phyloP scores from a whole-genome alignment of 1,140 invertebrate genomes.

The Pseudomyrmex pallidus region DNA sequence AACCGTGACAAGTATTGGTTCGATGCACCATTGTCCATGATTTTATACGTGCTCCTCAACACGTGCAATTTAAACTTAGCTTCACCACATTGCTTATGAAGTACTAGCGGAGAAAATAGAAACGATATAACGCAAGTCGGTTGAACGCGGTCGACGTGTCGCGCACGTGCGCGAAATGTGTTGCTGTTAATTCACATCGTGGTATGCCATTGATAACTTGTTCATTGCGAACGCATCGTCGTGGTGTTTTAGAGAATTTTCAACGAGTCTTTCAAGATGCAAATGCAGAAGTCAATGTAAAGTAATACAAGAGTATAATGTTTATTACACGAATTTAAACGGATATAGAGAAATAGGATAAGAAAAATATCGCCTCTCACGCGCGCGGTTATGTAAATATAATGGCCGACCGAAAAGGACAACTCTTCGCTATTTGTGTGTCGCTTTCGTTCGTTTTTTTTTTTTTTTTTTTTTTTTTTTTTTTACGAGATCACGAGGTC shows the following conservation, averaged over 20 bases:
- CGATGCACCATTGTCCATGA: constrained; percentile 34
- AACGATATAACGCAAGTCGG: constrained; percentile 36
- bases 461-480: too few relatives aligned
- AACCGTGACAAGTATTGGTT: constrained; percentile 7
- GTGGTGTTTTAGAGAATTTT: not conserved
- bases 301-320: not conserved
- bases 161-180: constrained; percentile 46
- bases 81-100: constrained; percentile 36
- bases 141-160: not conserved
- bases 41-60: not conserved
- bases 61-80: constrained; percentile 41
- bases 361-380: not conserved
- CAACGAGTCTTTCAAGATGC: not conserved
- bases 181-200: constrained; percentile 47
- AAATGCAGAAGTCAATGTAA: not conserved
- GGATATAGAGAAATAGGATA: too few relatives aligned
- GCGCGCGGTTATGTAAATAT: constrained; percentile 72
- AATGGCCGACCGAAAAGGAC: constrained; percentile 60
- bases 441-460: too few relatives aligned
- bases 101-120: constrained; percentile 54
- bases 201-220: constrained; percentile 59
- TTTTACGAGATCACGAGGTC: not conserved
- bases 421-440: constrained; percentile 72
- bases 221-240: constrained; percentile 1
- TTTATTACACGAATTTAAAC: too few relatives aligned